These are phyloP conservation scores for Xiphorhynchus erythropygius DNA, from an alignment of 2,797 vertebrate genomes.

Conservation along the genomic window DNA sequence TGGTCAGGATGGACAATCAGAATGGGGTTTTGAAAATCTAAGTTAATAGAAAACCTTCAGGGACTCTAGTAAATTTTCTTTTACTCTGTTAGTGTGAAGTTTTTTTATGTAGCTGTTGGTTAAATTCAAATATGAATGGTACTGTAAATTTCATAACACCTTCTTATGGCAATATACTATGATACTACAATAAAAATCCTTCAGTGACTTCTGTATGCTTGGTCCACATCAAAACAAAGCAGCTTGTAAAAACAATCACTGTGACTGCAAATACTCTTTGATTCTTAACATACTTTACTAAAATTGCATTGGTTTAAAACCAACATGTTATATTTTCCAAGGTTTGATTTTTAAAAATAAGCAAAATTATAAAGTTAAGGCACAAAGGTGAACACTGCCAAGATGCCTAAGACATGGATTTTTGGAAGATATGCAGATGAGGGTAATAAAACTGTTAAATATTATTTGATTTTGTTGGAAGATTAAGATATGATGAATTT, in stretches of 20 bases:
- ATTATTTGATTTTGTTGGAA: not conserved
- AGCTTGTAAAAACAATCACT: not conserved
- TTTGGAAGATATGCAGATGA: not conserved
- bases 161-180: not conserved
- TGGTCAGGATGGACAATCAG: not conserved
- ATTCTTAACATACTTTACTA: not conserved
- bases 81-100: not conserved
- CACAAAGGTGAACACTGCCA: not conserved
- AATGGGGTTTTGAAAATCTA: not conserved
- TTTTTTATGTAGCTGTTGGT: not conserved
- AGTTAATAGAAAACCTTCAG: not conserved
- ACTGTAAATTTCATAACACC: not conserved
- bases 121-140: not conserved
- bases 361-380: not conserved
- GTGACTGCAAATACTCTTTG: not conserved
- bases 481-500: not conserved
- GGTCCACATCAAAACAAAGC: not conserved
- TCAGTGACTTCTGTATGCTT: accelerated
- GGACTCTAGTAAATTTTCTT: not conserved
- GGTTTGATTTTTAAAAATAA: not conserved
- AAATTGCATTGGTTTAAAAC: not conserved
- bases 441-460: not conserved
- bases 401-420: not conserved
- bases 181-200: not conserved
- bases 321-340: not conserved